phyloP scores from a whole-genome alignment of 2,888 invertebrate genomes.

The Chymomyza caudatula region DNA sequence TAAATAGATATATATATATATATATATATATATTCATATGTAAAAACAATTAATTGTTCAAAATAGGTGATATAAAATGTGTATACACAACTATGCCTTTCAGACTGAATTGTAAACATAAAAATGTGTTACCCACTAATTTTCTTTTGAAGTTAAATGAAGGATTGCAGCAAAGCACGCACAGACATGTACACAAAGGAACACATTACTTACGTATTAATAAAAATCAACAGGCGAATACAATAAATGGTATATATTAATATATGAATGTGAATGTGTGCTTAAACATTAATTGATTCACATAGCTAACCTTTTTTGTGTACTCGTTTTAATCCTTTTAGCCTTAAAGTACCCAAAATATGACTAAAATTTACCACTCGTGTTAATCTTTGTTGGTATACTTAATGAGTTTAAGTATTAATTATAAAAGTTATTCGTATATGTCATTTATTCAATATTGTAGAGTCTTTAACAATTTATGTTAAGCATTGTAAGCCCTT shows the following conservation, averaged over 20 bases:
- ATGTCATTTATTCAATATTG: neutral
- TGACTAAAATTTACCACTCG: neutral
- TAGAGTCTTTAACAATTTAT: neutral
- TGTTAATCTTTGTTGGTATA: neutral
- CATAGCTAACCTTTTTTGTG: neutral
- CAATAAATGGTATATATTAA: neutral
- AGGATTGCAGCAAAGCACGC: constrained; percentile 50
- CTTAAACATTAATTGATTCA: neutral
- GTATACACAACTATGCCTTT: constrained; percentile 71
- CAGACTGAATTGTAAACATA: constrained; percentile 71
- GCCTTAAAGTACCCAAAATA: neutral
- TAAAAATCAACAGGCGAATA: neutral
- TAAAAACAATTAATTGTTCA: constrained; percentile 61
- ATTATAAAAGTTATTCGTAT: neutral
- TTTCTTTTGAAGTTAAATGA: constrained; percentile 56
- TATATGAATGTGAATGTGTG: neutral
- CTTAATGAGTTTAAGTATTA: neutral
- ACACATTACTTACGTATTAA: neutral
- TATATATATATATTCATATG: constrained; percentile 28
- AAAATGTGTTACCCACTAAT: constrained; percentile 66
- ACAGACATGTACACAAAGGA: constrained; percentile 32
- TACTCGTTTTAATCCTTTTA: neutral
- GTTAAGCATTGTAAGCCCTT: neutral
- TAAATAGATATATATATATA: neutral
- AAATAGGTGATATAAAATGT: constrained; percentile 71